Evolutionary conservation across 2,797 vertebrate genomes (phyloP).

Genomic region (Eremophila alpestris): DNA sequence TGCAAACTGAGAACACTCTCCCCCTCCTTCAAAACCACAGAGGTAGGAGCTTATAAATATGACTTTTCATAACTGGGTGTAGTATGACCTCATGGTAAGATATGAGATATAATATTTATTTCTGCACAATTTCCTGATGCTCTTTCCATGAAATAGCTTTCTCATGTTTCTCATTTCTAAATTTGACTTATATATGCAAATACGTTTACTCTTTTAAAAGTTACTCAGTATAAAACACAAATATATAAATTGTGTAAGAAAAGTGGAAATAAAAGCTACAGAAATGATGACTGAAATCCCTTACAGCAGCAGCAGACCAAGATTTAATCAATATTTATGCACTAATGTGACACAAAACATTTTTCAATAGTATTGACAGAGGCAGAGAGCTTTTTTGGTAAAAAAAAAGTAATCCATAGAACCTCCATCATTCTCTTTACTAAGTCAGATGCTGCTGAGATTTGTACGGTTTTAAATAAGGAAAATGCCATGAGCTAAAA

Average conservation of each 20-base stretch:
- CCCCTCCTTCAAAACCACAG: not conserved
- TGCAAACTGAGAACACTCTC: not conserved
- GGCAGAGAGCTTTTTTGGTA: not conserved
- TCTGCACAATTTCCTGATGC: slow-evolving; percentile 50
- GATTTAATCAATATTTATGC: not conserved
- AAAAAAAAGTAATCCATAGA: not conserved
- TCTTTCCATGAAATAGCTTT: slow-evolving; percentile 8
- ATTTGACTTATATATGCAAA: slow-evolving; percentile 11
- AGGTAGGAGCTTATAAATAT: slow-evolving; percentile 26
- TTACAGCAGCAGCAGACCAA: not conserved
- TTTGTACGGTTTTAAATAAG: not conserved
- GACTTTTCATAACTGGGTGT: slow-evolving; percentile 27
- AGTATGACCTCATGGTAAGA: slow-evolving; percentile 35
- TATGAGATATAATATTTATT: slow-evolving; percentile 33
- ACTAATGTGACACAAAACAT: not conserved
- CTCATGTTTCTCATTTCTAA: not conserved
- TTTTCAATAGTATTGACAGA: not conserved
- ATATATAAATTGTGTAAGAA: not conserved
- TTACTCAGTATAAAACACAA: not conserved
- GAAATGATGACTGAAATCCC: not conserved
- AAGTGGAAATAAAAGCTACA: not conserved
- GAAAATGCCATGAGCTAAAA: not conserved
- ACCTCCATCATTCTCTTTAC: not conserved
- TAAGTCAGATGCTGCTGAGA: not conserved
- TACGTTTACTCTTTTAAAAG: not conserved